Evolutionary conservation across 2,888 invertebrate genomes (phyloP).

Genomic region (Hemaris fuciformis): DNA sequence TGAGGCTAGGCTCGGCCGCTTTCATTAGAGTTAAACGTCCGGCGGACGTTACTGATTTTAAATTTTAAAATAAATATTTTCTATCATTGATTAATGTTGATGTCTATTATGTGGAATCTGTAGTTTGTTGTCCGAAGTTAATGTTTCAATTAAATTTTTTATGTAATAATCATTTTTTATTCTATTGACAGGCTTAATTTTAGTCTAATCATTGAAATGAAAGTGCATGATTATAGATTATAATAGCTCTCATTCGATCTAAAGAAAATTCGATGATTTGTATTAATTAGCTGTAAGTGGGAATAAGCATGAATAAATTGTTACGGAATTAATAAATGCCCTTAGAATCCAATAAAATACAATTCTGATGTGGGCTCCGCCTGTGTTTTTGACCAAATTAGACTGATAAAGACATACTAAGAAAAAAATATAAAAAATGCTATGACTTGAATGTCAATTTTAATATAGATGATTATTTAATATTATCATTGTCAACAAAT

Average conservation of each 20-base stretch:
- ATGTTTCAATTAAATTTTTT: constrained; percentile 79
- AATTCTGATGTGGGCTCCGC: constrained; percentile 58
- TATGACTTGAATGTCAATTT: constrained; percentile 53
- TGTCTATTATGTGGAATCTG: constrained; percentile 71
- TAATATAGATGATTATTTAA: constrained; percentile 24
- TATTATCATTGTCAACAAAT: constrained; percentile 4
- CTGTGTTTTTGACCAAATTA: constrained; percentile 64
- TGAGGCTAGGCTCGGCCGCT: constrained; percentile 45
- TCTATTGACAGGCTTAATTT: constrained; percentile 78
- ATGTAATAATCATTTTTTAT: constrained; percentile 77
- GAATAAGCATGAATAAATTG: constrained; percentile 34
- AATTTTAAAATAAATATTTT: constrained; percentile 46
- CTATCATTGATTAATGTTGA: constrained; percentile 57
- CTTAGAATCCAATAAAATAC: constrained; percentile 49
- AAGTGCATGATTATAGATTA: constrained; percentile 70
- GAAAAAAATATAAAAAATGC: constrained; percentile 28
- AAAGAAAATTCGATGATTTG: constrained; percentile 55
- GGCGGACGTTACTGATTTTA: constrained; percentile 31
- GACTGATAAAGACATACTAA: constrained; percentile 58
- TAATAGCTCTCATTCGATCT: constrained; percentile 71
- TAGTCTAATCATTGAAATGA: constrained; percentile 70
- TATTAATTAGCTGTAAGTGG: constrained; percentile 68
- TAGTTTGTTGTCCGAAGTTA: constrained; percentile 80
- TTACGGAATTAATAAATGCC: constrained; percentile 51
- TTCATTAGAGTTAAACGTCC: constrained; percentile 35